Conservation (phyloP, 2,113 vertebrate genomes). For the Coptodon bakossiorum region DNA sequence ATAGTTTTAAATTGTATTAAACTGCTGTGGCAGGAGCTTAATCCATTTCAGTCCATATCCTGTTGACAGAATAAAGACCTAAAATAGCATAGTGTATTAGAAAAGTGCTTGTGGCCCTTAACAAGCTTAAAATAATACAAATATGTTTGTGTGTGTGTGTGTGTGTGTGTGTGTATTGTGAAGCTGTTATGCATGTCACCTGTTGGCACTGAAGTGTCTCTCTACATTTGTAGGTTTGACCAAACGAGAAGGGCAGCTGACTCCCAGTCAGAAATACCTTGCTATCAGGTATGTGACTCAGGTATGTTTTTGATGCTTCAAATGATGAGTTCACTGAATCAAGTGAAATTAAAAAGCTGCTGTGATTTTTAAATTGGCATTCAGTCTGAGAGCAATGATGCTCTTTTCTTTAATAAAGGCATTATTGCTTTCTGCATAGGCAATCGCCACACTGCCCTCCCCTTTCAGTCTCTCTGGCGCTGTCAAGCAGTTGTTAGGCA, state of each 20-base stretch:
- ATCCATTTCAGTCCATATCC: not conserved
- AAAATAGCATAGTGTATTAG: not conserved
- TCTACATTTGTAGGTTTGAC: constrained; percentile 77
- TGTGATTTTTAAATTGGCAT: not conserved
- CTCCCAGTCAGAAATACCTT: constrained; percentile 82
- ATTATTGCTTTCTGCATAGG: not conserved
- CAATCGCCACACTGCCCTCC: not conserved
- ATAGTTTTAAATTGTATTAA: not conserved
- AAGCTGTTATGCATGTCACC: not conserved
- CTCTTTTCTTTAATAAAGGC: not conserved
- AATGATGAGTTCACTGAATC: not conserved
- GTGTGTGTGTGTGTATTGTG: not conserved
- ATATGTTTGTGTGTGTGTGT: not conserved
- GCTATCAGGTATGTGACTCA: constrained; percentile 89
- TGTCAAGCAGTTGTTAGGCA: not conserved
- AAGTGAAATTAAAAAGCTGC: not conserved
- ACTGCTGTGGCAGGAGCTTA: not conserved
- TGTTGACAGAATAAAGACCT: not conserved
- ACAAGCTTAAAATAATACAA: not conserved
- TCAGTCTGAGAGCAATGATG: not conserved
- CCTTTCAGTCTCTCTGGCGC: not conserved
- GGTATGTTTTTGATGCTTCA: constrained; percentile 69
- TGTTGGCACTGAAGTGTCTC: not conserved
- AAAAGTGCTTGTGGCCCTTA: not conserved
- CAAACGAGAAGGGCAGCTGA: constrained; percentile 85